Conservation (phyloP, 2,113 vertebrate genomes). For the Lontra canadensis region DNA sequence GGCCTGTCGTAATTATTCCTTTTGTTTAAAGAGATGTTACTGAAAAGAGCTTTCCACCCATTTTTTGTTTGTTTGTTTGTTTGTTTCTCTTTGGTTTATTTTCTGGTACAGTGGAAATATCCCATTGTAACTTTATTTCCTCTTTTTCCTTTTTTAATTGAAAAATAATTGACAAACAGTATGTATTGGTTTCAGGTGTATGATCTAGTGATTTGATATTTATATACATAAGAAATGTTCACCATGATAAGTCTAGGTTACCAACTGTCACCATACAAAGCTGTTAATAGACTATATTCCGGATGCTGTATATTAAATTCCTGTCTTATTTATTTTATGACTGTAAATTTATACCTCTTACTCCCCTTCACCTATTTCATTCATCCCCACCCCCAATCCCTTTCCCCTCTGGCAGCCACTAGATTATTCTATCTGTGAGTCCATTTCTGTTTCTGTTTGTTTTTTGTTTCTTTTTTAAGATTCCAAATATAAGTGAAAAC, state of each 20-base stretch:
- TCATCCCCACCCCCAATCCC: not conserved
- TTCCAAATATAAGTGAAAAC: not conserved
- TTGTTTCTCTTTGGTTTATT: constrained; percentile 31
- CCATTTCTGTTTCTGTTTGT: not conserved
- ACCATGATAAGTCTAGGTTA: not conserved
- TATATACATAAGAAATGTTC: not conserved
- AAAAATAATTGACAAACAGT: not conserved
- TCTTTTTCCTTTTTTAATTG: not conserved
- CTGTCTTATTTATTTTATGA: not conserved
- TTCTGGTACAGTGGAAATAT: not conserved
- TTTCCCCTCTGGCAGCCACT: not conserved
- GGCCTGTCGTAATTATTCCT: not conserved
- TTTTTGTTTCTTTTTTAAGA: not conserved
- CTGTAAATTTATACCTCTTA: not conserved
- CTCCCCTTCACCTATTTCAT: not conserved
- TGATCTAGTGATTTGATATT: not conserved
- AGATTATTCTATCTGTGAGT: not conserved
- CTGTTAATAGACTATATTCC: not conserved
- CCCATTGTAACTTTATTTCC: not conserved
- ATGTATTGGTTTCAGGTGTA: not conserved
- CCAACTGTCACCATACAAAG: not conserved
- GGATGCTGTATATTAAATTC: not conserved
- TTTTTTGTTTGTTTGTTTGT: not conserved
- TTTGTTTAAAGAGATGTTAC: constrained; percentile 18
- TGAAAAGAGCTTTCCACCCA: not conserved